Evolutionary conservation across 2,888 invertebrate species (phyloP).

Genomic region (Frankliniella intonsa): DNA sequence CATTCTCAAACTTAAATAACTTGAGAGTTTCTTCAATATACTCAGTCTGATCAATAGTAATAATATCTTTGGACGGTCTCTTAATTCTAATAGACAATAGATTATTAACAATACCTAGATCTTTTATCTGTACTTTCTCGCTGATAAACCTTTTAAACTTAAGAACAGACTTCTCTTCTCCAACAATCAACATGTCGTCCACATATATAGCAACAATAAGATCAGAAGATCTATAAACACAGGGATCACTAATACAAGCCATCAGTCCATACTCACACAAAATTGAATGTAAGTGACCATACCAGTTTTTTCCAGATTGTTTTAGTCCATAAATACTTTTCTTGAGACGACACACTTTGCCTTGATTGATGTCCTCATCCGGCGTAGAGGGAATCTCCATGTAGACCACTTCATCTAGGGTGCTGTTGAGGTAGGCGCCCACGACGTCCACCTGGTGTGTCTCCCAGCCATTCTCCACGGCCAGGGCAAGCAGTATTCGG

Average conservation of each 20-base stretch:
- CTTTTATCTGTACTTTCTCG: slow-evolving; percentile 15
- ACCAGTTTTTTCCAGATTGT: not conserved
- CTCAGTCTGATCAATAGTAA: not conserved
- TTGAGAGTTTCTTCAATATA: slow-evolving; percentile 8
- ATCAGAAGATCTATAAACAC: not conserved
- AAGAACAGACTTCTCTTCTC: not conserved
- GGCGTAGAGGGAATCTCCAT: not conserved
- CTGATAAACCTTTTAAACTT: not conserved
- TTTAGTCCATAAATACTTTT: not conserved
- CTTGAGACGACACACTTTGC: not conserved
- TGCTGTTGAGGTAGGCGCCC: slow-evolving; percentile 31
- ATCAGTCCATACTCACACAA: not conserved
- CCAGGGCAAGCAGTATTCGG: slow-evolving; percentile 30
- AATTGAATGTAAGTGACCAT: not conserved
- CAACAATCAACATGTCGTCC: slow-evolving; percentile 9
- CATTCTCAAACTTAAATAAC: not conserved
- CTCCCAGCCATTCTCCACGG: slow-evolving; percentile 29
- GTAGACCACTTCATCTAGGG: slow-evolving; percentile 31
- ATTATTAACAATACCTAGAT: not conserved
- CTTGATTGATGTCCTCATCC: not conserved
- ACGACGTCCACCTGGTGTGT: slow-evolving; percentile 32
- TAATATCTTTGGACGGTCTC: not conserved
- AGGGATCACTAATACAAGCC: slow-evolving; percentile 6
- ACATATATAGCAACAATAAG: slow-evolving; percentile 13
- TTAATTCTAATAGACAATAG: not conserved